These are phyloP conservation scores for Cepphus grylle DNA, from an alignment of 2,113 vertebrate genomes.

Conservation along the genomic window DNA sequence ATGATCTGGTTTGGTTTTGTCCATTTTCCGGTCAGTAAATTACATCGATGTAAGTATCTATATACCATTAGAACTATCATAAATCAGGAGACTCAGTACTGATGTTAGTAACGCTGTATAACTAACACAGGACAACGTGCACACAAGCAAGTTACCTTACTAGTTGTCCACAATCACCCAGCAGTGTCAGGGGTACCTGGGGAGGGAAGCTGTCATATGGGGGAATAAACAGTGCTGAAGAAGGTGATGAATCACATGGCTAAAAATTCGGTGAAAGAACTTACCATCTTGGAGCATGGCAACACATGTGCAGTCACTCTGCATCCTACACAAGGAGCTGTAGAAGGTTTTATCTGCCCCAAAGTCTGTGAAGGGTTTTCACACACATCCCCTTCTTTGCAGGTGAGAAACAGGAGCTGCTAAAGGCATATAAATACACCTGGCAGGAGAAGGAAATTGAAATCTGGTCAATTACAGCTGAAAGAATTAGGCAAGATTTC, in stretches of 20 bases:
- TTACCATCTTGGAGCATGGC: neutral
- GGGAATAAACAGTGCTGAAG: neutral
- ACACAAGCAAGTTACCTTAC: neutral
- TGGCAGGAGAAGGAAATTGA: neutral
- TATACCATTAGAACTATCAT: neutral
- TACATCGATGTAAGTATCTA: too few species aligned
- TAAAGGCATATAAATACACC: neutral
- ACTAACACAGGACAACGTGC: accelerated
- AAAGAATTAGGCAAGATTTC: neutral
- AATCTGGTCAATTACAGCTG: neutral
- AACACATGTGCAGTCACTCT: neutral
- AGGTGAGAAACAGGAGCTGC: neutral
- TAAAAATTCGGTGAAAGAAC: neutral
- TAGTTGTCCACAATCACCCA: neutral
- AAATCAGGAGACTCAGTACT: neutral
- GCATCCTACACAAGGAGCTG: neutral
- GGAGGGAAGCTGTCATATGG: neutral
- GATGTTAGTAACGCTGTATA: neutral
- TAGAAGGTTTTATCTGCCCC: neutral
- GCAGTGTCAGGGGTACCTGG: neutral
- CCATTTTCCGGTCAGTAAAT: neutral
- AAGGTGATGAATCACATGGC: neutral
- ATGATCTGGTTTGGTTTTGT: neutral
- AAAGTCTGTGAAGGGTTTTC: neutral
- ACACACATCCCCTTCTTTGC: accelerated